Conservation (phyloP, 2,797 vertebrate genomes). For the Alosa sapidissima region DNA sequence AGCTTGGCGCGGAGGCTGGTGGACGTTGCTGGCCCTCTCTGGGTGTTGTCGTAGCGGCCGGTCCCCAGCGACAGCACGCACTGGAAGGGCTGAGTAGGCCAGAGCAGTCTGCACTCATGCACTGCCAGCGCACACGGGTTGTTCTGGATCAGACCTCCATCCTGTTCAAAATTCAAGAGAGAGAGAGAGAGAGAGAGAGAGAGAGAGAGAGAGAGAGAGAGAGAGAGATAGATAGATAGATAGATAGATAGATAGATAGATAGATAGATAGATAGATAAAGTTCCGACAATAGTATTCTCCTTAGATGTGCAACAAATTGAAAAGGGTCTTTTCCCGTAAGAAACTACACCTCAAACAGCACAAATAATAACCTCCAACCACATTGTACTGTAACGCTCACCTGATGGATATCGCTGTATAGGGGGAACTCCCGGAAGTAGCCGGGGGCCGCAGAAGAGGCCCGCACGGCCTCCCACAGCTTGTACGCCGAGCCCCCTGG, state of each 20-base stretch:
- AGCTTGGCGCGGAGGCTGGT: constrained; percentile 78
- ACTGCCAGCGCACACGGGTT: constrained; percentile 77
- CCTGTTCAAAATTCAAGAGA: constrained; percentile 53
- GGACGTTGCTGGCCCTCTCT: constrained; percentile 66
- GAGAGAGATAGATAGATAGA: no score
- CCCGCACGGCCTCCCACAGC: constrained; percentile 76
- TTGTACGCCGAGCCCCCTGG: constrained; percentile 67
- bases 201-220: no score
- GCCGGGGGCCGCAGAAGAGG: constrained; percentile 76
- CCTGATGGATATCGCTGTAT: constrained; percentile 77
- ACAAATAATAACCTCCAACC: no score
- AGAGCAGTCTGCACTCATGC: constrained; percentile 74
- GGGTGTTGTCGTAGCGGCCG: constrained; percentile 70
- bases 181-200: no score
- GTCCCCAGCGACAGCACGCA: constrained; percentile 78
- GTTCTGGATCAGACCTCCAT: constrained; percentile 75
- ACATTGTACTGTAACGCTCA: constrained; percentile 36
- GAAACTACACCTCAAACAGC: neutral
- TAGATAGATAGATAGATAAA: no score
- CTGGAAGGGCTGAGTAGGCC: constrained; percentile 74
- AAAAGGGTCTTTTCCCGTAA: neutral
- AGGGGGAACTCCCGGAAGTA: constrained; percentile 77
- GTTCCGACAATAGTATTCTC: neutral
- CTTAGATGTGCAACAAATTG: neutral
- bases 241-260: no score